Base-by-base conservation (phyloP, 2,797 vertebrate genomes). In the Sciurus vulgaris region DNA sequence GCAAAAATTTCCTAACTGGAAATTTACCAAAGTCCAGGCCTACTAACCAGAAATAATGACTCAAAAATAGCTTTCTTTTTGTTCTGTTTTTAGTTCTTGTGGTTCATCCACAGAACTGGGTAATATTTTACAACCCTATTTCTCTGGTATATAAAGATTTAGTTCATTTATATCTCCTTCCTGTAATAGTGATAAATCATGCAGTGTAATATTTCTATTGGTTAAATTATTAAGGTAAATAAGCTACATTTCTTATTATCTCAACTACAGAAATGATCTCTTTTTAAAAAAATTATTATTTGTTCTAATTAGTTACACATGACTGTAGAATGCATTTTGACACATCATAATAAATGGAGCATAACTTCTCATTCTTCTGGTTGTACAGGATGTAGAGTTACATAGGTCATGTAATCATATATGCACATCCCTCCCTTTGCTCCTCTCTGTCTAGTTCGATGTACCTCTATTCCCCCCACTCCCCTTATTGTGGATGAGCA, bases 171-270 rank as follows among this genome's bases (percentile, higher is more conserved):
- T 73, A 72, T 61, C 14, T 4, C 61, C 77, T 89, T 79, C 22
- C 35, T 93, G 2, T 9, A 47, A 56, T 69, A 85, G n/a, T 95
- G 4, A 63, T 65, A 59, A 59, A 30, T 33, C 44, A 33, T 59
- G 14, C 28, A 44, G 13, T 84, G 65, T 30, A 79, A 83, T 11
- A 44, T 90, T 92, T 74, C 47, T n/a, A 3, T 81, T 56, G 28
- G 4, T 76, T 35, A 76, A 90, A 47, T 72, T 51, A 79, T 41
- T 33, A 72, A 86, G 61, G 56, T 35, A 86, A 96, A 73, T 94
- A 61, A 85, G 77, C 47, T 13, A 54, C 11, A 88, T 33, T 47
- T 88, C 33, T 74, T 38, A 33, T 24, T 76, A 73, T 41, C 2
- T 44, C 59, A 84, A 59, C 38, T 54, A 38, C 22, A 49, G 14